These are phyloP conservation scores for Neodontobutis hainanensis DNA, from an alignment of 2,113 vertebrate genomes.

Conservation along the genomic window DNA sequence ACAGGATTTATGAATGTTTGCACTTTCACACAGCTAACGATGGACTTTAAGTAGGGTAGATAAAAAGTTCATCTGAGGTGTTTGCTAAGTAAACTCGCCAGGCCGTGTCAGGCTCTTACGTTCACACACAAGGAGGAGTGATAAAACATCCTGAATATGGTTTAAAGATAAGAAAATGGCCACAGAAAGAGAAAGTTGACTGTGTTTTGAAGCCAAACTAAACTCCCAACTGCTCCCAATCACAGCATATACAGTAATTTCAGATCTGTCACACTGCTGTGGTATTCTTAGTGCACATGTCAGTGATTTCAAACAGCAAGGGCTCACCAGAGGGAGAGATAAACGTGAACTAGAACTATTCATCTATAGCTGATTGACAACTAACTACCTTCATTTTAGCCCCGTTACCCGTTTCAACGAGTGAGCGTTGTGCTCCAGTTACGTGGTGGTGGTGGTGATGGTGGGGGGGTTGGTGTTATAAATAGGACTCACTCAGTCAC, in stretches of 20 bases:
- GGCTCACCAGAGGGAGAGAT: neutral
- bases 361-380: conserved; percentile 47
- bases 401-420: conserved; percentile 52
- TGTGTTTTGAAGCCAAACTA: conserved; percentile 16
- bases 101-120: conserved; percentile 27
- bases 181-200: conserved; percentile 26
- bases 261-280: neutral
- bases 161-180: conserved; percentile 46
- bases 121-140: conserved; percentile 38
- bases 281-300: neutral
- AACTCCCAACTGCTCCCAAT: conserved; percentile 29
- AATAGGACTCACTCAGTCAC: conserved; percentile 75
- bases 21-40: conserved; percentile 15
- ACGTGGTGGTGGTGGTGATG: conserved; percentile 18
- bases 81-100: conserved; percentile 32
- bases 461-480: conserved; percentile 52
- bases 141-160: conserved; percentile 53
- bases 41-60: conserved; percentile 19
- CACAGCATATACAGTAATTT: conserved; percentile 18
- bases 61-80: conserved; percentile 32
- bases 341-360: conserved; percentile 11
- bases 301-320: neutral
- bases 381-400: conserved; percentile 49
- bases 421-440: conserved; percentile 65
- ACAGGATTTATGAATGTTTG: conserved; percentile 24